Percentiles rank a stretch among this genome's conserved stretches.
phyloP scores from a whole-genome alignment of 1,140 invertebrate genomes.

The Caerostris extrusa region DNA sequence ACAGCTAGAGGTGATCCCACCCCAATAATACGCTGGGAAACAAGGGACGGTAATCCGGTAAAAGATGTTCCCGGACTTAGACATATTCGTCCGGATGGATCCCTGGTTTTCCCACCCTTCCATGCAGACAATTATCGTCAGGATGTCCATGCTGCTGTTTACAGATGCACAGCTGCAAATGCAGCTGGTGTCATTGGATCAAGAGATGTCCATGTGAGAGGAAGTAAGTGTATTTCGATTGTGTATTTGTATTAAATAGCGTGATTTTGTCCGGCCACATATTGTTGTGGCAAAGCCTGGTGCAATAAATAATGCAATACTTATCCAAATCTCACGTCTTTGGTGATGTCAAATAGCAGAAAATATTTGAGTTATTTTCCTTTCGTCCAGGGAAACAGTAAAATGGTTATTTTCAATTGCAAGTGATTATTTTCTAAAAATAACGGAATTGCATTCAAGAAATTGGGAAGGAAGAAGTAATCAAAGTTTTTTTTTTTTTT shows the following conservation, averaged over 20 bases:
- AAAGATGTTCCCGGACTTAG: constrained; percentile 86
- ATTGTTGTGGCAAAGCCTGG: no score
- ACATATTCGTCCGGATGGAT: constrained; percentile 84
- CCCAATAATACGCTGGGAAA: constrained; percentile 92
- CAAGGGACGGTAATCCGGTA: constrained; percentile 85
- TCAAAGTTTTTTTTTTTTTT: no score
- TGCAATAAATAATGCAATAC: no score
- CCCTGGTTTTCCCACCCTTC: constrained; percentile 81
- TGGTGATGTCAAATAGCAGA: no score
- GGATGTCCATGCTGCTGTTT: constrained; percentile 83
- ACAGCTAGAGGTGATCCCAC: constrained; percentile 90
- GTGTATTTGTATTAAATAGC: not conserved
- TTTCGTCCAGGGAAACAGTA: no score
- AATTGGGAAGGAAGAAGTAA: no score
- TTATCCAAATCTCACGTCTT: no score
- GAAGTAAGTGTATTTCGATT: constrained; percentile 87
- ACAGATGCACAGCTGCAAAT: constrained; percentile 94
- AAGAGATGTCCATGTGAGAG: constrained; percentile 94
- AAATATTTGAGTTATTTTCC: no score
- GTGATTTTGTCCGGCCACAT: not conserved
- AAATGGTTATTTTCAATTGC: no score
- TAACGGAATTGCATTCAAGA: no score
- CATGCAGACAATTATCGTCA: constrained; percentile 82
- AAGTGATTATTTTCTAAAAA: no score
- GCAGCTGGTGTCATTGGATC: constrained; percentile 94